Evolutionary conservation across 2,113 vertebrate genomes (phyloP).

Genomic region (Vireo altiloquus): DNA sequence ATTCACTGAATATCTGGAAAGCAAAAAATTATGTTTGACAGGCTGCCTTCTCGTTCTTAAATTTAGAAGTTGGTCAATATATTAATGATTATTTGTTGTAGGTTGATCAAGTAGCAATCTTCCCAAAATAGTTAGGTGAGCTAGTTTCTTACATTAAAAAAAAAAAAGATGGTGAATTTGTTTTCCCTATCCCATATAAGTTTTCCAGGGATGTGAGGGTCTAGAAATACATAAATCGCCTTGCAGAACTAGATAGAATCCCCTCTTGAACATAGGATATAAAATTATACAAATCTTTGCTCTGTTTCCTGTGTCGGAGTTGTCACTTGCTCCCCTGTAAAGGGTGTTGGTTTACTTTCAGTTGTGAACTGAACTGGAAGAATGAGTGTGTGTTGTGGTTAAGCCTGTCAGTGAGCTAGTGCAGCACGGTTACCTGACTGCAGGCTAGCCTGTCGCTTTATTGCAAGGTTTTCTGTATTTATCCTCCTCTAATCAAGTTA

Average conservation of each 20-base stretch:
- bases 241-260: background rate
- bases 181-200: background rate
- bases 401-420: background rate
- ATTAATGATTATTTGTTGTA: background rate
- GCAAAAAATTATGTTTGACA: background rate
- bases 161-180: background rate
- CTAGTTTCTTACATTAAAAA: background rate
- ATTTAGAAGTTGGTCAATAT: background rate
- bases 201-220: background rate
- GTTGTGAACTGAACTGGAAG: slow-evolving; percentile 1
- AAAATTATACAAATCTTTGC: background rate
- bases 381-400: background rate
- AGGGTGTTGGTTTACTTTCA: background rate
- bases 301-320: background rate
- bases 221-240: background rate
- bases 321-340: background rate
- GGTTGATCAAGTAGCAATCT: background rate
- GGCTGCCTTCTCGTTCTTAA: background rate
- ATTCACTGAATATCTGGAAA: background rate
- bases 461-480: background rate
- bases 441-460: background rate
- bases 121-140: background rate
- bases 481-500: background rate
- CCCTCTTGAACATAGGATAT: background rate
- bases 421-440: background rate